Conservation (phyloP, 2,113 vertebrate genomes). For the Coptodon rendalli region DNA sequence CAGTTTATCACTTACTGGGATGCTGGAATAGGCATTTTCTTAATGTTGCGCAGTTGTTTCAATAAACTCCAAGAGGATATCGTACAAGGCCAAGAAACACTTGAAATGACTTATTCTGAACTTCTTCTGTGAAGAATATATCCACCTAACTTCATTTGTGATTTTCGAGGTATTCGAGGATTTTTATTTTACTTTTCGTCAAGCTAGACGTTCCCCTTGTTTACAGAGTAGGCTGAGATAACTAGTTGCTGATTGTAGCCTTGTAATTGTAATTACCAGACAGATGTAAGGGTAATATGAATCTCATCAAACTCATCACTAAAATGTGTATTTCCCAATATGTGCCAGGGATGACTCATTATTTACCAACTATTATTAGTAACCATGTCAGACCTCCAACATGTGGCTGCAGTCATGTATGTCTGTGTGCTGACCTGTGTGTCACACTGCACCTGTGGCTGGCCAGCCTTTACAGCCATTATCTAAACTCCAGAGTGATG, state of each 20-base stretch:
- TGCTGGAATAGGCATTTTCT: neutral
- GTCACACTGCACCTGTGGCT: conserved; percentile 71
- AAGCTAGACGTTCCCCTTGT: neutral
- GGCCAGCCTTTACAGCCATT: conserved; percentile 54
- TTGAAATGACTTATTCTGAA: neutral
- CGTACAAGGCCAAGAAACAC: neutral
- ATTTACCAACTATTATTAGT: neutral
- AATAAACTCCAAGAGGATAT: neutral
- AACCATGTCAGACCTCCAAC: neutral
- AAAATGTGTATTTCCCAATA: neutral
- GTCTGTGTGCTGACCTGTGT: conserved; percentile 58
- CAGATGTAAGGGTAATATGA: neutral
- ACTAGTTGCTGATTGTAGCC: neutral
- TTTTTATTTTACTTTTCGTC: neutral
- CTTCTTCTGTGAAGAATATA: neutral
- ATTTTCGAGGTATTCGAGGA: neutral
- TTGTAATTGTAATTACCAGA: neutral
- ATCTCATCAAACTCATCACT: neutral
- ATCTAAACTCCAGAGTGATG: conserved; percentile 68
- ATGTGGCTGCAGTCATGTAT: conserved; percentile 10
- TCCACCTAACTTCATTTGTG: neutral
- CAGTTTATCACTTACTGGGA: neutral
- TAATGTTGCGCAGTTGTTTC: neutral
- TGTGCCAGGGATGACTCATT: neutral
- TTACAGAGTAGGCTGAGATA: neutral